These are phyloP conservation scores for Apodemia hepburni DNA, from an alignment of 2,888 invertebrate species.

Conservation along the genomic window DNA sequence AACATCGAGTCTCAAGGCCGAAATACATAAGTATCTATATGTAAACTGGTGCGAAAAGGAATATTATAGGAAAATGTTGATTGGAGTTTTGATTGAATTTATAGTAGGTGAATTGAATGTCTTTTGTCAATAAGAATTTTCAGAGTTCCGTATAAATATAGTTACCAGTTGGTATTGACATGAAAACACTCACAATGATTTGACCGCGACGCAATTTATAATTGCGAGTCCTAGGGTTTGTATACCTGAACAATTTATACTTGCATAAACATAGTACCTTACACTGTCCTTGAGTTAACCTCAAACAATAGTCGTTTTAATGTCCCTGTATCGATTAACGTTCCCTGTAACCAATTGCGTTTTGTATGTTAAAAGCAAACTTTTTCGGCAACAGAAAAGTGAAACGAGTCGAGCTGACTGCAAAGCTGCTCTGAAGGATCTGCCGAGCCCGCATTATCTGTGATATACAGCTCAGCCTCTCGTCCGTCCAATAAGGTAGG, in stretches of 20 bases:
- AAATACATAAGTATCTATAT: conserved; percentile 66
- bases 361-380: conserved; percentile 23
- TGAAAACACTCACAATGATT: conserved; percentile 12
- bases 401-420: conserved; percentile 73
- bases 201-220: conserved; percentile 49
- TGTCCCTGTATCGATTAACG: conserved; percentile 32
- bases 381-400: conserved; percentile 45
- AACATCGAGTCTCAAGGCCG: conserved; percentile 79
- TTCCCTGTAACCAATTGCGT: conserved; percentile 20
- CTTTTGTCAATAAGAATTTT: conserved; percentile 9
- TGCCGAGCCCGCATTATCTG: conserved; percentile 80
- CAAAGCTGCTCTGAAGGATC: conserved; percentile 74
- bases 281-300: conserved; percentile 52
- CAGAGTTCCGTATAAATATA: not conserved
- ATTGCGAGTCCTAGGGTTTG: conserved; percentile 37
- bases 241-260: conserved; percentile 28
- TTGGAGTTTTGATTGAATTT: conserved; percentile 14
- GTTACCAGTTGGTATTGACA: conserved; percentile 12
- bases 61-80: conserved; percentile 37
- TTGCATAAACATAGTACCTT: conserved; percentile 31
- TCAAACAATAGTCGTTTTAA: conserved; percentile 46
- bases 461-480: conserved; percentile 81
- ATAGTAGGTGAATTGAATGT: not conserved
- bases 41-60: conserved; percentile 53
- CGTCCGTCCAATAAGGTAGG: conserved; percentile 79